Percentiles rank a stretch among this genome's conserved stretches.
Evolutionary conservation across 2,113 vertebrate genomes (phyloP).

Genomic region (Micronycteris hirsuta): DNA sequence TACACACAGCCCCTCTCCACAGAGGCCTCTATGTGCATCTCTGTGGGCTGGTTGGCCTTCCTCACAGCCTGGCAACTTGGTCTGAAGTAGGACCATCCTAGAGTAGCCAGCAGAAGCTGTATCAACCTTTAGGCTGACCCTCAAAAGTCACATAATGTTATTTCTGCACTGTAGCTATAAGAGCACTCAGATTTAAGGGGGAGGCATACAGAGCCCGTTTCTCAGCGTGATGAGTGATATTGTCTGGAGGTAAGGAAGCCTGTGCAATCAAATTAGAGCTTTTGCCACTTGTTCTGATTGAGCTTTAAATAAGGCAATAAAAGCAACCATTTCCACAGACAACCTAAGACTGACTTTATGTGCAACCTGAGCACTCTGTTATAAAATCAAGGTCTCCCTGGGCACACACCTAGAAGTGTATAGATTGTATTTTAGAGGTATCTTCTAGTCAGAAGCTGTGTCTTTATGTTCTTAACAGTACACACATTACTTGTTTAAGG

Average conservation of each 20-base stretch:
- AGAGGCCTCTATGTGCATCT: fast-evolving
- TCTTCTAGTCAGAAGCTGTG: background rate
- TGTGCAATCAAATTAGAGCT: background rate
- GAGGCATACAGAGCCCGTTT: no score
- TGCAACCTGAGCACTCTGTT: background rate
- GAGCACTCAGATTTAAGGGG: background rate
- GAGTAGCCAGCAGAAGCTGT: background rate
- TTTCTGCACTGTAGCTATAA: background rate
- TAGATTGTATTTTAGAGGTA: background rate
- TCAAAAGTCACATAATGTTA: background rate
- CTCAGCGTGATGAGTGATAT: background rate
- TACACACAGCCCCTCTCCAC: background rate
- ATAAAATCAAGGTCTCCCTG: background rate
- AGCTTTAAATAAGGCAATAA: background rate
- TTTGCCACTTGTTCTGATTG: background rate
- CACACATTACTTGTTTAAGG: background rate
- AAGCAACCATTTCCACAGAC: background rate
- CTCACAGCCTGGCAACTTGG: background rate
- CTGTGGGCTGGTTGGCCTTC: fast-evolving
- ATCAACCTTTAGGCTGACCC: background rate
- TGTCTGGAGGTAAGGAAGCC: background rate
- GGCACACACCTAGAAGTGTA: no score
- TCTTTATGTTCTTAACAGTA: background rate
- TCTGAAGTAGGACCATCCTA: background rate
- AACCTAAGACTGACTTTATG: background rate